Evolutionary conservation across 1,140 invertebrate genomes (phyloP).

Genomic region (Atta texana): DNA sequence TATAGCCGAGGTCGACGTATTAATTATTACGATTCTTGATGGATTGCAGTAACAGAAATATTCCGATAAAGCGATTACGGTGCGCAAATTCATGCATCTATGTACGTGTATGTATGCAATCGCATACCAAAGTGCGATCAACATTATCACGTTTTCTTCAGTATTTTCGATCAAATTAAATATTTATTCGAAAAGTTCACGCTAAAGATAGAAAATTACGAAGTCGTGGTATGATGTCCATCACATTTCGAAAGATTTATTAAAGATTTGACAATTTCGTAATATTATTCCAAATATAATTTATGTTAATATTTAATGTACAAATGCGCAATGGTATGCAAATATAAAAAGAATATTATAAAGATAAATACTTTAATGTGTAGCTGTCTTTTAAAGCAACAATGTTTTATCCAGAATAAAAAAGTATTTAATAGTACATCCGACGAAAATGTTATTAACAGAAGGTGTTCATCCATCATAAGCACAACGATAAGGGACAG

Average conservation of each 20-base stretch:
- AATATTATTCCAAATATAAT: constrained; percentile 26
- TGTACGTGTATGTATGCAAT: background rate
- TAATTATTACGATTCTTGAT: constrained; percentile 44
- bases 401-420: background rate
- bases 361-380: background rate
- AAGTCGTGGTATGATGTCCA: background rate
- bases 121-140: background rate
- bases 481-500: background rate
- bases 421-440: constrained; percentile 10
- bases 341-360: background rate
- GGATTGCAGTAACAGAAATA: constrained; percentile 26
- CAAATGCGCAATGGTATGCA: background rate
- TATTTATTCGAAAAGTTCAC: constrained; percentile 25
- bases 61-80: constrained; percentile 32
- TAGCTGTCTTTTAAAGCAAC: background rate
- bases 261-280: background rate
- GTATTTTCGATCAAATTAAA: constrained; percentile 32
- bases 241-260: constrained; percentile 15
- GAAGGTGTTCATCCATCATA: background rate
- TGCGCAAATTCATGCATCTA: constrained; percentile 7
- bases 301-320: background rate
- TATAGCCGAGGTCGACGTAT: constrained; percentile 2
- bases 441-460: background rate
- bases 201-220: background rate
- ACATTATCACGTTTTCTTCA: constrained; percentile 17